These are phyloP conservation scores for Poecilia gillii DNA, from an alignment of 2,797 vertebrate species.

Conservation along the genomic window DNA sequence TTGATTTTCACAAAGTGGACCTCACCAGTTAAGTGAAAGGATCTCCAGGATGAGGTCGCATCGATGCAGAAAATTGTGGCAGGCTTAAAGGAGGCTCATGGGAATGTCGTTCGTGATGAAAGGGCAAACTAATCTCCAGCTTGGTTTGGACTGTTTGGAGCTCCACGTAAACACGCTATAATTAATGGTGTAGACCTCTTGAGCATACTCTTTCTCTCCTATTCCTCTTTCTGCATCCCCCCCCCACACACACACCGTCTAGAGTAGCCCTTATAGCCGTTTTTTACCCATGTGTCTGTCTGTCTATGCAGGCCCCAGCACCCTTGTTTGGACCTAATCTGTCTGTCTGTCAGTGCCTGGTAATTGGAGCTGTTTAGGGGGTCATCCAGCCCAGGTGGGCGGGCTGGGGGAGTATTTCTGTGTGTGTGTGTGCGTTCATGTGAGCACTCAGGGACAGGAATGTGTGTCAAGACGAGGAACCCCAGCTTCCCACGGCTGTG, in stretches of 20 bases:
- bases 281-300: conserved; percentile 52
- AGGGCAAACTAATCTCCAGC: conserved; percentile 58
- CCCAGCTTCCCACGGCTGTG: conserved; percentile 79
- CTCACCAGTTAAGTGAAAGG: conserved; percentile 16
- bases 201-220: conserved; percentile 33
- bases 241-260: no score
- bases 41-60: conserved; percentile 22
- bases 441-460: conserved; percentile 74
- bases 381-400: conserved; percentile 89
- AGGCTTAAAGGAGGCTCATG: conserved; percentile 25
- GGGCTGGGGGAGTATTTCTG: conserved; percentile 71
- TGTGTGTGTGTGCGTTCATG: conserved; percentile 63
- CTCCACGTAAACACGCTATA: conserved; percentile 57
- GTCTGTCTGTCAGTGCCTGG: conserved; percentile 94
- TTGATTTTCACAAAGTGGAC: conserved; percentile 3
- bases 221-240: conserved; percentile 16
- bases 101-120: conserved; percentile 50
- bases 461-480: conserved; percentile 78
- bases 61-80: conserved; percentile 24
- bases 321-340: conserved; percentile 85
- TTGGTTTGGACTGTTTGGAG: conserved; percentile 50
- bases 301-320: conserved; percentile 77
- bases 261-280: conserved; percentile 23
- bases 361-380: conserved; percentile 94
- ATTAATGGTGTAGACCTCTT: conserved; percentile 60